Evolutionary conservation across 2,888 invertebrate genomes (phyloP).

Genomic region (Papilio protenor): DNA sequence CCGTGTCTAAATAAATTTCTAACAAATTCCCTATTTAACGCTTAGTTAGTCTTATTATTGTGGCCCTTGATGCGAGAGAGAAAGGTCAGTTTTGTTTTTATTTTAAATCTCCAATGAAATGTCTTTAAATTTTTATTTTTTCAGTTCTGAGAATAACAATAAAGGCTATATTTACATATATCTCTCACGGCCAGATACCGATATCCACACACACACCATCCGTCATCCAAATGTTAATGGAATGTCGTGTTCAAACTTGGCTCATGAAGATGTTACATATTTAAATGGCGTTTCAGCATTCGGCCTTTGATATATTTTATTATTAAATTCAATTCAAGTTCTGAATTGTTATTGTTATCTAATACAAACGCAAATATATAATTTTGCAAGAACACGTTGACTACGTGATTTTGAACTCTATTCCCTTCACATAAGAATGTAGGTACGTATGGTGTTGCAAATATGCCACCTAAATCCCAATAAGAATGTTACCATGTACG

Average conservation of each 20-base stretch:
- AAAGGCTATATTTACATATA: neutral
- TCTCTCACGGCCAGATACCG: neutral
- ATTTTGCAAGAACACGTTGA: conserved; percentile 55
- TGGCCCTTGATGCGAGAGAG: conserved; percentile 39
- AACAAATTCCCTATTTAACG: conserved; percentile 37
- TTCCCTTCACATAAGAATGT: conserved; percentile 45
- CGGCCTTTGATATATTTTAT: neutral
- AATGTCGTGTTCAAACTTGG: too few species aligned
- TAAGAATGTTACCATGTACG: conserved; percentile 41
- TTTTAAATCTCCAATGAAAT: neutral
- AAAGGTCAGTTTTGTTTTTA: conserved; percentile 15
- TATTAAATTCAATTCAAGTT: neutral
- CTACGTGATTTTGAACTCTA: conserved; percentile 48
- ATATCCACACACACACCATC: too few species aligned
- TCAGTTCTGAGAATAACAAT: neutral
- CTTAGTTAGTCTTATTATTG: conserved; percentile 27
- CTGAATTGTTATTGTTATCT: neutral
- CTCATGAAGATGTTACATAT: too few species aligned
- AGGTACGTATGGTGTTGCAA: conserved; percentile 43
- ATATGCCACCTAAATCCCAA: conserved; percentile 44
- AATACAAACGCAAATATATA: neutral
- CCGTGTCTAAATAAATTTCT: conserved; percentile 33
- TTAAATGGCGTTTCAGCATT: too few species aligned
- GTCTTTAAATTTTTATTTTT: neutral
- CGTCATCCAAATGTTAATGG: too few species aligned